phyloP scores from a whole-genome alignment of 2,113 vertebrate species.

The Podarcis cretensis region DNA sequence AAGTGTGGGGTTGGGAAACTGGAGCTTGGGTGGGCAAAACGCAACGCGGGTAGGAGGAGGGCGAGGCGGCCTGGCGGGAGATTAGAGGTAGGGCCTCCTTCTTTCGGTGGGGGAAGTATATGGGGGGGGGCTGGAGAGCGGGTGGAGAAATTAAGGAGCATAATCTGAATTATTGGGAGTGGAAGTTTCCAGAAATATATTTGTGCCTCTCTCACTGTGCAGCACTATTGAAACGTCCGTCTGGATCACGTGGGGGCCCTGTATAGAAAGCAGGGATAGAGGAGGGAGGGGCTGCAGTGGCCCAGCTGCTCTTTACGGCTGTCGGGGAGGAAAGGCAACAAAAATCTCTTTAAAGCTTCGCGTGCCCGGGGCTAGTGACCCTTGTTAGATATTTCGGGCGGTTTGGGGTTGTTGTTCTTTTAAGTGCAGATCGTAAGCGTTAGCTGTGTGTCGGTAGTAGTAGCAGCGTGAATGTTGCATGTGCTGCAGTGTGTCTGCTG shows the following conservation, averaged over 20 bases:
- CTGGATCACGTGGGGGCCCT: slow-evolving; percentile 79
- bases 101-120: slow-evolving; percentile 31
- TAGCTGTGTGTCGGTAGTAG: neutral
- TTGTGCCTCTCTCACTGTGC: slow-evolving; percentile 66
- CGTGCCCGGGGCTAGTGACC: slow-evolving; percentile 26
- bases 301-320: slow-evolving; percentile 43
- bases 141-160: slow-evolving; percentile 32
- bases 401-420: too few relatives aligned
- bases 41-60: neutral
- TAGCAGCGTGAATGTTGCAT: neutral
- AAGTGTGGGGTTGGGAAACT: slow-evolving; percentile 32
- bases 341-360: neutral
- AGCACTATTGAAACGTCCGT: slow-evolving; percentile 83
- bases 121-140: neutral
- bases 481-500: slow-evolving; percentile 27
- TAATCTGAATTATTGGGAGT: slow-evolving; percentile 76
- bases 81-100: neutral
- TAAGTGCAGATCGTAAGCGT: neutral
- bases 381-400: neutral
- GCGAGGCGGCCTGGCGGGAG: slow-evolving; percentile 28
- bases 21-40: neutral
- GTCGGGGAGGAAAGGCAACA: slow-evolving; percentile 27
- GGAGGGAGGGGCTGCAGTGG: slow-evolving; percentile 73
- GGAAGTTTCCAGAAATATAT: slow-evolving; percentile 87
- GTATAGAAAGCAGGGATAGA: slow-evolving; percentile 73